Conservation (phyloP, 1,140 invertebrate species). For the Drosophila sechellia region DNA sequence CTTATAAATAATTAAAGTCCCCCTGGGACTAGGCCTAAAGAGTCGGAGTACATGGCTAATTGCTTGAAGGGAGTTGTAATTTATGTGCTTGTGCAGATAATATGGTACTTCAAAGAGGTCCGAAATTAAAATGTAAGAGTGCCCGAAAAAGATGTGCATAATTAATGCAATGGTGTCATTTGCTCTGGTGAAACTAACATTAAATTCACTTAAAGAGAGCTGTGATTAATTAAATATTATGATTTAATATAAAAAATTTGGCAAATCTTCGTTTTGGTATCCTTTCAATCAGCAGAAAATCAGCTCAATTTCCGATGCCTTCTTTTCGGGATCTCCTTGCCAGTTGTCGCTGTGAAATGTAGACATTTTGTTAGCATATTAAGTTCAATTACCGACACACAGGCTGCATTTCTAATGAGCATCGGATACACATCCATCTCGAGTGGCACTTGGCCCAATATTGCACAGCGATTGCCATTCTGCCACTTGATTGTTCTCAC, state of each 20-base stretch:
- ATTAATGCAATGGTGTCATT: conserved; percentile 7
- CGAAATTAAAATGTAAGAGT: conserved; percentile 9
- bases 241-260: no score
- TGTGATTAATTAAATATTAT: no score
- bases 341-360: conserved; percentile 40
- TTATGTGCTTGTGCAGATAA: conserved; percentile 18
- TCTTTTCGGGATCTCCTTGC: conserved; percentile 24
- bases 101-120: conserved; percentile 28
- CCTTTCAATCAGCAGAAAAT: conserved; percentile 3
- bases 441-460: conserved; percentile 13
- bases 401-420: conserved; percentile 66
- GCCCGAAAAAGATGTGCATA: conserved; percentile 16
- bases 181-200: no score
- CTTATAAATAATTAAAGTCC: conserved; percentile 46
- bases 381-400: conserved; percentile 71
- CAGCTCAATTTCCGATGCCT: conserved; percentile 27
- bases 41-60: conserved; percentile 38
- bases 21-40: conserved; percentile 23
- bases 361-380: conserved; percentile 67
- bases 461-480: not conserved
- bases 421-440: conserved; percentile 8
- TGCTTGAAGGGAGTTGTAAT: conserved; percentile 20
- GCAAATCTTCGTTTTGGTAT: not conserved
- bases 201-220: no score
- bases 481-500: conserved; percentile 42